These are phyloP conservation scores for Lepilemur septentrionalis DNA, from an alignment of 2,797 vertebrate species.

Conservation along the genomic window DNA sequence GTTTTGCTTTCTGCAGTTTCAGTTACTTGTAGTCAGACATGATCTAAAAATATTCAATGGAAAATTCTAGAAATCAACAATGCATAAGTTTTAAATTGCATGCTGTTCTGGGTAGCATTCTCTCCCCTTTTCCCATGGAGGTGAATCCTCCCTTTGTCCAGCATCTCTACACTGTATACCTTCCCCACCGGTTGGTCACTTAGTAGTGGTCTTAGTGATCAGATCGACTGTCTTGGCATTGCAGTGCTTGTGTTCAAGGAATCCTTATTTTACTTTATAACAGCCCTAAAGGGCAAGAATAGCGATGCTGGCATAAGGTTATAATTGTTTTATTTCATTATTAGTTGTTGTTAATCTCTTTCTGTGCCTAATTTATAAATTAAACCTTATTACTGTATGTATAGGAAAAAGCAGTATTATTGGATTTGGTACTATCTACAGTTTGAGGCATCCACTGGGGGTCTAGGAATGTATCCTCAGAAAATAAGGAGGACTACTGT, in stretches of 20 bases:
- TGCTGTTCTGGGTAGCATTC: neutral
- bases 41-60: neutral
- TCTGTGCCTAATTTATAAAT: neutral
- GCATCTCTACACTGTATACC: neutral
- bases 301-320: neutral
- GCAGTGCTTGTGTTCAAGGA: neutral
- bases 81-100: neutral
- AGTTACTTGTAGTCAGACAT: neutral
- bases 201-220: neutral
- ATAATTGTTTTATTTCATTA: neutral
- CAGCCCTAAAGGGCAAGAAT: neutral
- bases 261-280: neutral
- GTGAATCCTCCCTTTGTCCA: neutral
- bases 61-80: neutral
- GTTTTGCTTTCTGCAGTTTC: neutral
- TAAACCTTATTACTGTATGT: neutral
- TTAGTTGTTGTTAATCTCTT: neutral
- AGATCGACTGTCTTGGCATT: neutral
- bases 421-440: neutral
- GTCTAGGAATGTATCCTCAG: neutral
- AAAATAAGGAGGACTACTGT: neutral
- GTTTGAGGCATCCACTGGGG: neutral
- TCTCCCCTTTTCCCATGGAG: neutral
- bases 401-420: neutral
- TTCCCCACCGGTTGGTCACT: neutral